A percentile compares a stretch with the other conserved stretches of the same genome.
Conservation (phyloP, 2,113 vertebrate genomes). For the Lota lota region DNA sequence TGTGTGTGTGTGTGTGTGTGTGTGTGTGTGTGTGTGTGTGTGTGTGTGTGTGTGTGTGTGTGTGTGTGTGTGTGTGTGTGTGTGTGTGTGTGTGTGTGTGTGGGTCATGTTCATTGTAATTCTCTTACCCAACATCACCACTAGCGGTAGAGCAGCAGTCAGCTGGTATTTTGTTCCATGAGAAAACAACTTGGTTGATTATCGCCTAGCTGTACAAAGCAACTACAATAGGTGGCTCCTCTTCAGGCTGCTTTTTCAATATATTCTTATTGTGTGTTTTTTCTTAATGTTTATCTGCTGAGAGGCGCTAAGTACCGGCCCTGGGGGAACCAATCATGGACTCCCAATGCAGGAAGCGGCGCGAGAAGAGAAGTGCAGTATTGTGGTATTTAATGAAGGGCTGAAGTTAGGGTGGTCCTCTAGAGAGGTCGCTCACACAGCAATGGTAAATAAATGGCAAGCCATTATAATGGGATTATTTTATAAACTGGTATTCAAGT, state of each 20-base stretch:
- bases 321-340: constrained; percentile 44
- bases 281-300: constrained; percentile 40
- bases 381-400: constrained; percentile 46
- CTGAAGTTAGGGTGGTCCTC: constrained; percentile 38
- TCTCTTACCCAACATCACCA: background rate
- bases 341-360: constrained; percentile 14
- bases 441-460: constrained; percentile 7
- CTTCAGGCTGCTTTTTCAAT: constrained; percentile 4
- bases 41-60: background rate
- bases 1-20: background rate
- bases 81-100: background rate
- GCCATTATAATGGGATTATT: constrained; percentile 18
- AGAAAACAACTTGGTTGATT: background rate
- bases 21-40: background rate
- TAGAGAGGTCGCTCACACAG: constrained; percentile 27
- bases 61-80: background rate
- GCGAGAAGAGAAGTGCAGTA: constrained; percentile 15
- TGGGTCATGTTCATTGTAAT: background rate
- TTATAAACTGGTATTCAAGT: background rate
- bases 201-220: background rate
- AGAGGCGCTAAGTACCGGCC: constrained; percentile 36
- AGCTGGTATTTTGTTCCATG: background rate
- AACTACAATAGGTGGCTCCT: background rate
- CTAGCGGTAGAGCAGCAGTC: background rate
- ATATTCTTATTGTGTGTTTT: constrained; percentile 4